Conservation (phyloP, 2,888 invertebrate genomes). For the Epinotia nisella region DNA sequence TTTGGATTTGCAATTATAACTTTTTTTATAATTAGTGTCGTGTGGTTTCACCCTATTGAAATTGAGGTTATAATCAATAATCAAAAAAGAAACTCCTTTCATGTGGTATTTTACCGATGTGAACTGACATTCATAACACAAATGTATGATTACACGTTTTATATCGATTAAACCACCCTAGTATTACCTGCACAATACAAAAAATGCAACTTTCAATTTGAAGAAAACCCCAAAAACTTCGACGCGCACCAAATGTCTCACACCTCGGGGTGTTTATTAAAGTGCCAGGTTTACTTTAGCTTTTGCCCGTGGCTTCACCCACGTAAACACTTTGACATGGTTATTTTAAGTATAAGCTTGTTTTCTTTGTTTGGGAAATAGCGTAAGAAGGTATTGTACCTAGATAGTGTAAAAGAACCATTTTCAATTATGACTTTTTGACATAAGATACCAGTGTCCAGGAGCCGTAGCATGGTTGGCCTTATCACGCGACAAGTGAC, state of each 20-base stretch:
- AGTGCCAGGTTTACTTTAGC: not conserved
- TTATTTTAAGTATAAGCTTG: not conserved
- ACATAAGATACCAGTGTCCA: not conserved
- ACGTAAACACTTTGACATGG: not conserved
- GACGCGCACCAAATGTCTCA: constrained; percentile 66
- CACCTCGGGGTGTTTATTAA: constrained; percentile 64
- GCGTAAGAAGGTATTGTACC: not conserved
- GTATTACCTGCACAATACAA: constrained; percentile 35
- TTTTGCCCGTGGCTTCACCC: constrained; percentile 1
- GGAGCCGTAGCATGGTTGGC: too few relatives aligned
- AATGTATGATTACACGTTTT: constrained; percentile 33
- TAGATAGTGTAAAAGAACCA: not conserved
- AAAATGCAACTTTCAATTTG: constrained; percentile 40
- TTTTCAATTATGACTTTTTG: not conserved
- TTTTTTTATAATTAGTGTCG: not conserved
- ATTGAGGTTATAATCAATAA: constrained; percentile 1
- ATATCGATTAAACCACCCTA: constrained; percentile 35
- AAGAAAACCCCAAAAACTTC: constrained; percentile 29
- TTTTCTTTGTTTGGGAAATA: not conserved
- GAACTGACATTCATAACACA: constrained; percentile 32
- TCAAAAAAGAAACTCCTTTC: not conserved
- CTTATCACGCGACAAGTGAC: too few relatives aligned
- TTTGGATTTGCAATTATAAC: not conserved
- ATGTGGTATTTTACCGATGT: constrained; percentile 7
- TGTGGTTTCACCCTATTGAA: not conserved